Evolutionary conservation across 2,888 invertebrate species (phyloP).

Genomic region (Cepaea hortensis): DNA sequence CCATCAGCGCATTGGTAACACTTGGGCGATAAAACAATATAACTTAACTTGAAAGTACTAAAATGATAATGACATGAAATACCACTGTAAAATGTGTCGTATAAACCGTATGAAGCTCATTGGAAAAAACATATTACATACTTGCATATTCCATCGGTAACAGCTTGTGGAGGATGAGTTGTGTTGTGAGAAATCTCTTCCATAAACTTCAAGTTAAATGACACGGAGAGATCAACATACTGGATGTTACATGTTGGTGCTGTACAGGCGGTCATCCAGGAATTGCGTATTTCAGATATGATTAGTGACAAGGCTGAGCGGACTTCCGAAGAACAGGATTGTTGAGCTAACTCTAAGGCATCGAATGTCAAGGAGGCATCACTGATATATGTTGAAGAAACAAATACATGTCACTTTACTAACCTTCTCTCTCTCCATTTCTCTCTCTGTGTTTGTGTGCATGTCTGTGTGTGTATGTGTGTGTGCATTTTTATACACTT

Average conservation of each 20-base stretch:
- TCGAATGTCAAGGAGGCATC: conserved; percentile 6
- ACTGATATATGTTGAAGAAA: not conserved
- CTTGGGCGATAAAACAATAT: too few relatives aligned
- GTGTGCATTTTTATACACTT: too few relatives aligned
- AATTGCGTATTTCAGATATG: not conserved
- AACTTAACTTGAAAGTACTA: too few relatives aligned
- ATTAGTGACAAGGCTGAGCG: conserved; percentile 3
- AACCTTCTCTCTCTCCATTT: too few relatives aligned
- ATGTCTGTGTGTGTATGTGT: too few relatives aligned
- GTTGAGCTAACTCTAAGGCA: not conserved
- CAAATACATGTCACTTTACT: not conserved
- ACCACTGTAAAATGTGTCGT: too few relatives aligned
- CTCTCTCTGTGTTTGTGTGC: too few relatives aligned
- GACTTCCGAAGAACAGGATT: conserved; percentile 15
- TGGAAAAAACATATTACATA: not conserved
- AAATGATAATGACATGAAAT: too few relatives aligned
- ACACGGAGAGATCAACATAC: conserved; percentile 23
- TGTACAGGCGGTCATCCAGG: not conserved
- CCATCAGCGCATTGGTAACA: too few relatives aligned
- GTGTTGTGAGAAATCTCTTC: not conserved
- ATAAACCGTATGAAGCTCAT: not conserved
- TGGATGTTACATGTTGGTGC: conserved; percentile 45
- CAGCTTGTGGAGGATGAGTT: not conserved
- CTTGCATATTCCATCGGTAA: not conserved
- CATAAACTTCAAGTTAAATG: not conserved